These are phyloP conservation scores for Drosophila diplacantha DNA, from an alignment of 2,888 invertebrate species.

Conservation along the genomic window DNA sequence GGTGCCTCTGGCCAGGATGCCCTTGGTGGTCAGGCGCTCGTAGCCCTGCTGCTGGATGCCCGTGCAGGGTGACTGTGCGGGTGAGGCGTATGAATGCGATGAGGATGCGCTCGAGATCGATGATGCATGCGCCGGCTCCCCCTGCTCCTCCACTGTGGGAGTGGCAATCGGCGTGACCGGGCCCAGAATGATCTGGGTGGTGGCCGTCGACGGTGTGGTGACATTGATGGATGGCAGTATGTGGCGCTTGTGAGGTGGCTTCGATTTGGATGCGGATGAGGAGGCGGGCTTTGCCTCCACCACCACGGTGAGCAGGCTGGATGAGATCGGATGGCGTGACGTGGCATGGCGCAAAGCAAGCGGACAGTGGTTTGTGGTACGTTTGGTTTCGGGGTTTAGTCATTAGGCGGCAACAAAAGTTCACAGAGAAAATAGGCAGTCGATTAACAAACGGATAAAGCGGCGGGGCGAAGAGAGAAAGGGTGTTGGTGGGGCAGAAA, in stretches of 20 bases:
- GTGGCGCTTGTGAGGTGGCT: slow-evolving; percentile 58
- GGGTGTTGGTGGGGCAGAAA: slow-evolving; percentile 17
- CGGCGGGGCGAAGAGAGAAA: slow-evolving; percentile 32
- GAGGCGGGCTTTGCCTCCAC: slow-evolving; percentile 40
- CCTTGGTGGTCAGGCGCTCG: slow-evolving; percentile 65
- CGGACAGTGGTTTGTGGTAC: slow-evolving; percentile 41
- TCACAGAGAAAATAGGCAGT: slow-evolving; percentile 64
- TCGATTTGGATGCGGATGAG: slow-evolving; percentile 28
- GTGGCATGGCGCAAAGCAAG: slow-evolving; percentile 47
- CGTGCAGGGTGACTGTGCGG: slow-evolving; percentile 55
- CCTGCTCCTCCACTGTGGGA: slow-evolving; percentile 33
- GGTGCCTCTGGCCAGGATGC: slow-evolving; percentile 60
- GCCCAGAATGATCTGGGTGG: slow-evolving; percentile 66
- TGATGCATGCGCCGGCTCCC: slow-evolving; percentile 15
- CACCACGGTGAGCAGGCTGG: slow-evolving; percentile 51
- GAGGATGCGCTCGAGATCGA: slow-evolving; percentile 48
- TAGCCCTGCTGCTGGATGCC: slow-evolving; percentile 33
- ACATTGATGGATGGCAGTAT: slow-evolving; percentile 69
- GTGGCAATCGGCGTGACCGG: slow-evolving; percentile 46
- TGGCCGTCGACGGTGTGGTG: slow-evolving; percentile 69
- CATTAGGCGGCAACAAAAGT: slow-evolving; percentile 63
- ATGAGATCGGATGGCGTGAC: slow-evolving; percentile 18
- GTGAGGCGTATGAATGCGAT: slow-evolving; percentile 58
- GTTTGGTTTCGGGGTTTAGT: slow-evolving; percentile 29
- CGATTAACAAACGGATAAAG: slow-evolving; percentile 62